Evolutionary conservation across 2,113 vertebrate genomes (phyloP).

Genomic region (Dissostichus mawsoni): DNA sequence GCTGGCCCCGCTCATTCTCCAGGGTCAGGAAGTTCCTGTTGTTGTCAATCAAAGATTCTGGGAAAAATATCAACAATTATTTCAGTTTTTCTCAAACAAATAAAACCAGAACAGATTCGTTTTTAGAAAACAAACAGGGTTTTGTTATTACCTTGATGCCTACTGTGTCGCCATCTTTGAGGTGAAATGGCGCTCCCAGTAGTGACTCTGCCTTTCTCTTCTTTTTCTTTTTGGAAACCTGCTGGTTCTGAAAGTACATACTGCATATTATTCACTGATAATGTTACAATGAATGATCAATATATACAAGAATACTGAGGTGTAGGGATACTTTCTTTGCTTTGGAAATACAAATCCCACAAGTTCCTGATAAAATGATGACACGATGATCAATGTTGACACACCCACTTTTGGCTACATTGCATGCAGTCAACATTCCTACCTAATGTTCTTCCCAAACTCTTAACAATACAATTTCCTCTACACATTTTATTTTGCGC

Average conservation of each 20-base stretch:
- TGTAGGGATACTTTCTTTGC: not conserved
- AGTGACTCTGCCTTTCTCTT: slow-evolving; percentile 91
- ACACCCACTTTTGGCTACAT: not conserved
- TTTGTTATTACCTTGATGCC: slow-evolving; percentile 88
- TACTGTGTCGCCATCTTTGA: slow-evolving; percentile 93
- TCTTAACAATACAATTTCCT: not conserved
- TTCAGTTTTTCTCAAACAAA: slow-evolving; percentile 4
- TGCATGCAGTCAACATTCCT: not conserved
- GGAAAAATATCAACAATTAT: slow-evolving; percentile 1
- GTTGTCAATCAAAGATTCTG: slow-evolving; percentile 91
- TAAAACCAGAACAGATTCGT: not conserved
- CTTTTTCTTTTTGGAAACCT: slow-evolving; percentile 91
- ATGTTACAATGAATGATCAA: not conserved
- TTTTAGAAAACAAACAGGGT: not conserved
- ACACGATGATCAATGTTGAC: not conserved
- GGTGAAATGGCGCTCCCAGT: slow-evolving; percentile 87
- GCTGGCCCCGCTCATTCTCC: slow-evolving; percentile 85
- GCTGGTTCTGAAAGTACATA: slow-evolving; percentile 84
- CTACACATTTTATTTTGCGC: not conserved
- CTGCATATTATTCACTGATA: not conserved
- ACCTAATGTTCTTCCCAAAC: not conserved
- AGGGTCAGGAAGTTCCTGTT: slow-evolving; percentile 86
- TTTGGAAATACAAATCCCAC: slow-evolving; percentile 1
- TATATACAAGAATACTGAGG: not conserved
- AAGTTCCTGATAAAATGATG: not conserved